Evolutionary conservation across 2,113 vertebrate species (phyloP).

Genomic region (Carassius auratus): DNA sequence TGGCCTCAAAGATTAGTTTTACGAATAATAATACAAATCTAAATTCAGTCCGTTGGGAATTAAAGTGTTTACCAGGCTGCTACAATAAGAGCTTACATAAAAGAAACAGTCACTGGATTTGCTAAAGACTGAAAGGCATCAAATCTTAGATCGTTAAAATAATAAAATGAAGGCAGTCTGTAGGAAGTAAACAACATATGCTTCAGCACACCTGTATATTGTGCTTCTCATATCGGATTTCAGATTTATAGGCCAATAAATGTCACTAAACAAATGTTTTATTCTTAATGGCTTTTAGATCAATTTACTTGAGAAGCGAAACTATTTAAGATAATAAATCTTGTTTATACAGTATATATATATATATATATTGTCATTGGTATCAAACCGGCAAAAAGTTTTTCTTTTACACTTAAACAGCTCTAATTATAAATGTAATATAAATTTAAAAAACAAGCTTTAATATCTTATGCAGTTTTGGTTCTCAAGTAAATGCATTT

Average conservation of each 20-base stretch:
- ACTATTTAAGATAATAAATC: background rate
- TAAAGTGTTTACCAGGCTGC: background rate
- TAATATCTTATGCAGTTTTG: background rate
- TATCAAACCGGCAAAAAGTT: too few relatives aligned
- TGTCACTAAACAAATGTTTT: background rate
- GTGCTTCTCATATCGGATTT: background rate
- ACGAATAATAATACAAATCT: background rate
- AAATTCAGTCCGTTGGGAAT: background rate
- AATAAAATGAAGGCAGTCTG: background rate
- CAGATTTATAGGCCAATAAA: background rate
- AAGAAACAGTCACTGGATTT: background rate
- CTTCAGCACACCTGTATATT: background rate
- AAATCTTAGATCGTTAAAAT: background rate
- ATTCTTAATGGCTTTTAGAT: background rate
- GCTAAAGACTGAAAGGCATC: background rate
- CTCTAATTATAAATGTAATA: too few relatives aligned
- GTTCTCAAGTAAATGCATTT: background rate
- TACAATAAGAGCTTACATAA: background rate
- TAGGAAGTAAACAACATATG: background rate
- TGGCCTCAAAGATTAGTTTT: background rate
- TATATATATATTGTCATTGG: too few relatives aligned
- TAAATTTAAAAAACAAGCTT: background rate
- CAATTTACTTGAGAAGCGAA: background rate
- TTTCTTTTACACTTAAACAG: too few relatives aligned
- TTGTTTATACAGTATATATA: background rate